Evolutionary conservation across 2,797 vertebrate species (phyloP).

Genomic region (Pogoniulus pusillus): DNA sequence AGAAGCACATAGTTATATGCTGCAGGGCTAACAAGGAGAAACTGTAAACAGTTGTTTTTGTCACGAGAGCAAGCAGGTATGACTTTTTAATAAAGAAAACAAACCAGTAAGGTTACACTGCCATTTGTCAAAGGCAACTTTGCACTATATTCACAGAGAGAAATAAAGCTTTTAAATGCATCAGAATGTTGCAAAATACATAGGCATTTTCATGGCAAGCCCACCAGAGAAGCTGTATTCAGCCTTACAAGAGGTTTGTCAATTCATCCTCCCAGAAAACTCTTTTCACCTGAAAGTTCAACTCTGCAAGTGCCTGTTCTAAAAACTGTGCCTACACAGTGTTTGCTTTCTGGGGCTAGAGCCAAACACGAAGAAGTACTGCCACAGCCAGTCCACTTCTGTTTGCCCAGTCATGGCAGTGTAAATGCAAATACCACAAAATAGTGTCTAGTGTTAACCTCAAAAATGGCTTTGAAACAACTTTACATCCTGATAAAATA

Average conservation of each 20-base stretch:
- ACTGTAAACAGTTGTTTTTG: not conserved
- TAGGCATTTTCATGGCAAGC: not conserved
- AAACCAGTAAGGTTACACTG: not conserved
- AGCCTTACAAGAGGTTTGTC: not conserved
- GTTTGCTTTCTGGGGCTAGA: not conserved
- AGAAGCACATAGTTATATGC: not conserved
- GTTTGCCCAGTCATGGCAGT: not conserved
- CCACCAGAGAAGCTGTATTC: not conserved
- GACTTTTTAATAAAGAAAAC: not conserved
- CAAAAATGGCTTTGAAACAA: not conserved
- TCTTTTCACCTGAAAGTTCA: not conserved
- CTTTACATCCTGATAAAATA: not conserved
- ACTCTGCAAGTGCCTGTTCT: not conserved
- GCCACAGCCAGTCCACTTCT: not conserved
- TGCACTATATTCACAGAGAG: not conserved
- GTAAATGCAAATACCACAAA: not conserved
- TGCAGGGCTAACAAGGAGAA: not conserved
- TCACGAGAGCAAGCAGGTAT: not conserved
- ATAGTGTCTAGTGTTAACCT: not conserved
- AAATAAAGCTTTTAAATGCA: not conserved
- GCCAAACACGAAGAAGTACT: not conserved
- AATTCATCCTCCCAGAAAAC: not conserved
- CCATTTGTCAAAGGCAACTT: not conserved
- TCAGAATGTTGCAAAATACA: not conserved
- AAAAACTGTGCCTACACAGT: accelerated